Base-by-base conservation (phyloP, 2,888 invertebrate species). In the Pandemis heparana region DNA sequence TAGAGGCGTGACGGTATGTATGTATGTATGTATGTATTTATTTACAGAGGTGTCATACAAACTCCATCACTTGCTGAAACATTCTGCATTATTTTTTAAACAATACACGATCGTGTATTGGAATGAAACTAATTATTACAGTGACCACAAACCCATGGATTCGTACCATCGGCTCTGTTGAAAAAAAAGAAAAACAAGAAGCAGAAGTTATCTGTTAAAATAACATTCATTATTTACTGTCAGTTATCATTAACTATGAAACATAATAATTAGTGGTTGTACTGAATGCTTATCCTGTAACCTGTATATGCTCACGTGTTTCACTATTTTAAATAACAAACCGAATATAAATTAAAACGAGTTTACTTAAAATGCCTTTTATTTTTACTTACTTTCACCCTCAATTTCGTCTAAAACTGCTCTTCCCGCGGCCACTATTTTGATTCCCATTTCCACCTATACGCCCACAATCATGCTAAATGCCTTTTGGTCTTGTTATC, bases 211-310 rank as follows among this genome's bases (percentile, higher is more conserved):
- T 41, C 41, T 41, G 41, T 41, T 48, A 1, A 48, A 48, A n/a
- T 48, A 5, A 48, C 5, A 14, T 48, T 14, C 5, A n/a, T 48
- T n/a, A 6, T 46, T n/a, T 51, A 12, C 12, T 9, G 8, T 18
- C 53, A 53, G 16, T 53, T 18, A 10, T 7, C 5, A 41, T 67
- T 62, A 41, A 16, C 53, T 67, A 43, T 68, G 14, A 69, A 69
- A 53, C 12, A 64, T 70, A 70, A 60, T 14, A 51, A 64, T 43
- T 69, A 73, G 68, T 53, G 66, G 66, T 67, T 67, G 8, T 65
- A 70, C 62, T 72, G 70, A 78, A 75, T 75, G 74, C 74, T 78
- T 77, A 75, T 70, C 69, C 69, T 68, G n/a, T 75, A 76, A 74
- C 71, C 69, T 75, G 74, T 74, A 71, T 77, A 76, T 65, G 70